phyloP scores from a whole-genome alignment of 64 coral and sea anemone species.

The Acropora tenuis region DNA sequence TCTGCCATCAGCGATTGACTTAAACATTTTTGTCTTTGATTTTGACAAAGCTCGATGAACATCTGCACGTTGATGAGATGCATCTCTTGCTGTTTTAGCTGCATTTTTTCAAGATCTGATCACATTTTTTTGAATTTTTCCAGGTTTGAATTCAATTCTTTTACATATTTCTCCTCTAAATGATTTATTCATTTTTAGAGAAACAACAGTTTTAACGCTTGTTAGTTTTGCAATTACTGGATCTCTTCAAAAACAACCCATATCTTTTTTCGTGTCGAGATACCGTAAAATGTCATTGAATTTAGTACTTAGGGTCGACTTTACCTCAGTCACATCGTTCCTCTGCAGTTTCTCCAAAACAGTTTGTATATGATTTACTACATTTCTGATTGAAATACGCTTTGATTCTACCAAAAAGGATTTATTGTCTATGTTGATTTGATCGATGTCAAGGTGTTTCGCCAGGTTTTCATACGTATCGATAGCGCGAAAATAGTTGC shows the following conservation, averaged over 20 bases:
- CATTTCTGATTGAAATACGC: neutral
- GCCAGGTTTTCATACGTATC: constrained; percentile 4
- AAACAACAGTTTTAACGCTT: neutral
- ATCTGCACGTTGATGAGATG: constrained; percentile 7
- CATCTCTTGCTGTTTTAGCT: neutral
- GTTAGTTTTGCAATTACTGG: neutral
- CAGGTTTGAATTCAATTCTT: neutral
- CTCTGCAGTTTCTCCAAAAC: neutral
- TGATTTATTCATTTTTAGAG: neutral
- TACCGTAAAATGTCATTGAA: constrained; percentile 6
- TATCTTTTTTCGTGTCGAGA: constrained; percentile 3
- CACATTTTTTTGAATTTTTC: constrained; percentile 9
- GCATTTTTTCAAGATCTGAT: neutral
- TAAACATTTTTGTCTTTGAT: neutral
- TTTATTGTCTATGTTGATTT: neutral
- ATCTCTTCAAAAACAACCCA: neutral
- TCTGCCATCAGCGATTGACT: constrained; percentile 29
- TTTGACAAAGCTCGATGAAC: neutral
- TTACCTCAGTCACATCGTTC: neutral
- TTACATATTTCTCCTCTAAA: neutral
- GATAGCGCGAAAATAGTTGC: constrained; percentile 3
- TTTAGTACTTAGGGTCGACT: neutral
- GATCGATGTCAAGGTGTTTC: neutral
- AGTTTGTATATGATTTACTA: neutral
- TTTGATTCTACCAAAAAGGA: constrained; percentile 1